These are phyloP conservation scores for Yponomeuta plumbellus DNA, from an alignment of 2,888 invertebrate species.

Conservation along the genomic window DNA sequence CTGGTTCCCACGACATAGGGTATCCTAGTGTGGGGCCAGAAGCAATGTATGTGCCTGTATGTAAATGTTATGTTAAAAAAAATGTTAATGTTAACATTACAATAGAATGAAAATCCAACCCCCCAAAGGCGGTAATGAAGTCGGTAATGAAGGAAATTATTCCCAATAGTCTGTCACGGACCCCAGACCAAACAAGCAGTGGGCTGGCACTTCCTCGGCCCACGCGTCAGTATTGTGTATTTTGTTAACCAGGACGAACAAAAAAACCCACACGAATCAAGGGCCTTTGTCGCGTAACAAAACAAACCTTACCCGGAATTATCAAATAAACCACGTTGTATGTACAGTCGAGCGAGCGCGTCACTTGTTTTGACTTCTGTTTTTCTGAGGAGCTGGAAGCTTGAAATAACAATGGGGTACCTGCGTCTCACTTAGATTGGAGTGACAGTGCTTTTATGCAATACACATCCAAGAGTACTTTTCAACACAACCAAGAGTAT, in stretches of 20 bases:
- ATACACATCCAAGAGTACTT: too few relatives aligned
- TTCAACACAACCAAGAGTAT: too few relatives aligned
- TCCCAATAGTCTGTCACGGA: background rate
- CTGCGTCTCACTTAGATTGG: too few relatives aligned
- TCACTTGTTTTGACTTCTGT: background rate
- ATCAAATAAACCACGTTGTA: constrained; percentile 20
- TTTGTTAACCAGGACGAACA: background rate
- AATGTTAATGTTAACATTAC: background rate
- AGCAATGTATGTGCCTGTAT: too few relatives aligned
- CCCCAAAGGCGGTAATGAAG: background rate
- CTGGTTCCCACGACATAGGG: too few relatives aligned
- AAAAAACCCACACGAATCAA: background rate
- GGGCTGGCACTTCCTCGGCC: background rate
- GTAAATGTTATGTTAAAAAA: too few relatives aligned
- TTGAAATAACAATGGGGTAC: constrained; percentile 19
- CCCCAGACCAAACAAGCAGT: background rate
- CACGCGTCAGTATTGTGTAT: background rate
- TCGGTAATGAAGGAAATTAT: background rate
- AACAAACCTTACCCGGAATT: constrained; percentile 16
- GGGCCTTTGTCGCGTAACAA: background rate
- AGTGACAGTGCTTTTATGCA: too few relatives aligned
- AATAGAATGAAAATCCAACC: background rate
- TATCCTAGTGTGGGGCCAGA: too few relatives aligned
- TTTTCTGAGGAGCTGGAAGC: background rate
- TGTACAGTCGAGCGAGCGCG: background rate